Percentiles rank a stretch among this genome's conserved stretches.
Conservation (phyloP, 2,797 vertebrate species). For the Potorous gilbertii region DNA sequence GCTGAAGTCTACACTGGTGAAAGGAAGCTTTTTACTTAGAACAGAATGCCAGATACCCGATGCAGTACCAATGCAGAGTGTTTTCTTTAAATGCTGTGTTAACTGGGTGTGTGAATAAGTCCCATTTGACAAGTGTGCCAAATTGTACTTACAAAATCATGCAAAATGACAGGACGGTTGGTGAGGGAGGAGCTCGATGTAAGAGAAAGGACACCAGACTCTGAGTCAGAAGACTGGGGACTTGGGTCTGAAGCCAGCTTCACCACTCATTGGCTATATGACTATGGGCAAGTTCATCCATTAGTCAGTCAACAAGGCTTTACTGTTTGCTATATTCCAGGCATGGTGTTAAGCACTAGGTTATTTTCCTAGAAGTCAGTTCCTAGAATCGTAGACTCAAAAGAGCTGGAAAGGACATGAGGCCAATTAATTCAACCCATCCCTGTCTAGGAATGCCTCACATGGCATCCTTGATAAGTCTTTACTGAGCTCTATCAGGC, state of each 20-base stretch:
- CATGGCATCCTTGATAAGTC: neutral
- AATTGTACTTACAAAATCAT: conserved; percentile 2
- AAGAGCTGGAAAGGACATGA: neutral
- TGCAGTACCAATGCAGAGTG: neutral
- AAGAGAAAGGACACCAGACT: neutral
- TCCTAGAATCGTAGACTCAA: neutral
- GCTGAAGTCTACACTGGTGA: conserved; percentile 4
- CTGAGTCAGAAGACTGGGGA: neutral
- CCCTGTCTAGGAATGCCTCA: neutral
- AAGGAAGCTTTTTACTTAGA: conserved; percentile 19
- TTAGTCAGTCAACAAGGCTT: neutral
- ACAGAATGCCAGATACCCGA: neutral
- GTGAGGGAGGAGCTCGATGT: neutral
- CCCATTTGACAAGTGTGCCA: conserved; percentile 3
- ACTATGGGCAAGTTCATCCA: neutral
- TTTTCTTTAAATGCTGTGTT: neutral
- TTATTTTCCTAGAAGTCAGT: neutral
- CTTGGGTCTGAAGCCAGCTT: neutral
- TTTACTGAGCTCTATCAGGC: neutral
- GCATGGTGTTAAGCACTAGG: neutral
- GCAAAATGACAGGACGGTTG: neutral
- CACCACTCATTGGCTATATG: neutral
- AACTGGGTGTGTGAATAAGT: neutral
- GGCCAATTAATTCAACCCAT: neutral
- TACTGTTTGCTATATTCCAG: neutral